Conservation (phyloP, 2,888 invertebrate genomes). For the Drosophila phalerata region DNA sequence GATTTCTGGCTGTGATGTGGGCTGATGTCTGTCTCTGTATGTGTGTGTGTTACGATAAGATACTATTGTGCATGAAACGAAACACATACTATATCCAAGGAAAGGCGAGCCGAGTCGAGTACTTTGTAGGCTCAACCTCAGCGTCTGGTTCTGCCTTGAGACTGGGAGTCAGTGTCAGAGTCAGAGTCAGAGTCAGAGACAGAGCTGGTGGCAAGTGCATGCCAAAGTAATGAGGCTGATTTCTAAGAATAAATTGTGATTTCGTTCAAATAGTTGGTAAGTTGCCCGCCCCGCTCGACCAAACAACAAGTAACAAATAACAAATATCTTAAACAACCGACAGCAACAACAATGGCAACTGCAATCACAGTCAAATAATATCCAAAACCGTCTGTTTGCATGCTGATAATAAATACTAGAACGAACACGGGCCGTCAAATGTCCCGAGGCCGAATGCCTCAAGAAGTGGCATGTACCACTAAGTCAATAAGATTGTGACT, state of each 20-base stretch:
- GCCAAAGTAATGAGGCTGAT: constrained; percentile 72
- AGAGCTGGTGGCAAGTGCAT: constrained; percentile 53
- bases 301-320: constrained; percentile 45
- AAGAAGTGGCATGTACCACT: constrained; percentile 17
- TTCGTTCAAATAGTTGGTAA: constrained; percentile 60
- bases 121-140: constrained; percentile 25
- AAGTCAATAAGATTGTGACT: constrained; percentile 52
- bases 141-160: constrained; percentile 11
- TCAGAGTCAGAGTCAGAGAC: constrained; percentile 9
- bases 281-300: constrained; percentile 20
- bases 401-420: constrained; percentile 41
- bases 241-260: constrained; percentile 71
- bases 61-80: constrained; percentile 42
- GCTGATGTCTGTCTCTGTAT: constrained; percentile 20
- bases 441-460: constrained; percentile 27
- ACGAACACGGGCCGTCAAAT: constrained; percentile 35
- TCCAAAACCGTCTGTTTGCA: constrained; percentile 42
- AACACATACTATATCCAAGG: neutral
- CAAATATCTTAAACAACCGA: constrained; percentile 28
- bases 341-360: constrained; percentile 19
- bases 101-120: neutral
- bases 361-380: constrained; percentile 53
- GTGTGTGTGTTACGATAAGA: constrained; percentile 45
- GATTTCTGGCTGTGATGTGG: constrained; percentile 62
- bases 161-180: constrained; percentile 28